phyloP scores from a whole-genome alignment of 2,797 vertebrate species.

The Thamnophis elegans region DNA sequence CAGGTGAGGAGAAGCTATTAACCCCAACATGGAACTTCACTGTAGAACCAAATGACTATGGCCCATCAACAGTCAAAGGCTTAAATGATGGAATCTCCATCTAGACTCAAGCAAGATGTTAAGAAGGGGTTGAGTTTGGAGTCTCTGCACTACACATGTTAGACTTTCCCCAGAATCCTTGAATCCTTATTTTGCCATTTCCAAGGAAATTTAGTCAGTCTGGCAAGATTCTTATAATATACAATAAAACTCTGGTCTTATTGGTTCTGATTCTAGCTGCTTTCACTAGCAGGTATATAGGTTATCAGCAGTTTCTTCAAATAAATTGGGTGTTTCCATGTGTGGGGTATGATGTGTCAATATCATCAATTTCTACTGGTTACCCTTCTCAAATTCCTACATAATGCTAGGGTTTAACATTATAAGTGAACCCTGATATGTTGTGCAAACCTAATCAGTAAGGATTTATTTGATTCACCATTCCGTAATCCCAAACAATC shows the following conservation, averaged over 20 bases:
- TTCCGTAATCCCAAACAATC: background rate
- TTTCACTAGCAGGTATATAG: background rate
- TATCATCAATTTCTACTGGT: background rate
- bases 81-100: too few species aligned
- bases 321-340: background rate
- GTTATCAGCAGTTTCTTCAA: background rate
- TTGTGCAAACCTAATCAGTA: background rate
- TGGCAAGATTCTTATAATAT: background rate
- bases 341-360: background rate
- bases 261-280: background rate
- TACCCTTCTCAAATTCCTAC: background rate
- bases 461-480: background rate
- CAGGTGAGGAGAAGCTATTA: too few species aligned
- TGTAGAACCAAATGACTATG: too few species aligned
- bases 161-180: background rate
- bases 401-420: background rate
- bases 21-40: too few species aligned
- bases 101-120: too few species aligned
- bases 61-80: too few species aligned
- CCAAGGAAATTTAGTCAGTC: background rate
- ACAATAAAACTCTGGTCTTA: background rate
- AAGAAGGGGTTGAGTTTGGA: too few species aligned
- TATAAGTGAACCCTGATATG: background rate
- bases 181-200: background rate
- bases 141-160: background rate